phyloP scores from a whole-genome alignment of 2,113 vertebrate genomes.

The Pachypanchax playfairii region DNA sequence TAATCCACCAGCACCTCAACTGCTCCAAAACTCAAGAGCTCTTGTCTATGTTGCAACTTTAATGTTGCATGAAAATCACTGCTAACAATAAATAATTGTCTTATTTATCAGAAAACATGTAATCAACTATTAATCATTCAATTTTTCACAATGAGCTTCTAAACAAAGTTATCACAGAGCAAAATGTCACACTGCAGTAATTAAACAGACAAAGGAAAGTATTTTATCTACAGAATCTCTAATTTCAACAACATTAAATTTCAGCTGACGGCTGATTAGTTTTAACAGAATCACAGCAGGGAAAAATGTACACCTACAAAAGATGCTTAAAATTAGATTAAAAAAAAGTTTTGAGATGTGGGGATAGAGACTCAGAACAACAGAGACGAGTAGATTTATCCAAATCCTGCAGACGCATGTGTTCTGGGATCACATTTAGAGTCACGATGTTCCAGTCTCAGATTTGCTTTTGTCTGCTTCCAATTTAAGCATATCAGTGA shows the following conservation, averaged over 20 bases:
- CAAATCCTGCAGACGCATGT: neutral
- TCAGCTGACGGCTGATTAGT: slow-evolving; percentile 29
- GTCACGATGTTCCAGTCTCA: slow-evolving; percentile 8
- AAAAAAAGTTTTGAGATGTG: slow-evolving; percentile 7
- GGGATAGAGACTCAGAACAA: neutral
- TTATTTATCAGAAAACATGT: too few relatives aligned
- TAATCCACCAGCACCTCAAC: slow-evolving; percentile 34
- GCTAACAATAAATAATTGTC: too few relatives aligned
- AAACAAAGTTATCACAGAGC: too few relatives aligned
- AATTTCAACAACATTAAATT: slow-evolving; percentile 8
- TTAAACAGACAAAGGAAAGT: slow-evolving; percentile 4
- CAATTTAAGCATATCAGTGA: neutral
- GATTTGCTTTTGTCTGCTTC: slow-evolving; percentile 23
- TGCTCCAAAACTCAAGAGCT: slow-evolving; percentile 20
- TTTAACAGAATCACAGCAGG: slow-evolving; percentile 1
- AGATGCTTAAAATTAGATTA: neutral
- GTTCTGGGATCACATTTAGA: neutral
- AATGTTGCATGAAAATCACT: too few relatives aligned
- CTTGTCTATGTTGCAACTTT: neutral
- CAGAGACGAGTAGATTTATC: slow-evolving; percentile 1
- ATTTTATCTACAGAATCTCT: neutral
- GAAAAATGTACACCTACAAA: slow-evolving; percentile 9
- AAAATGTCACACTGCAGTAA: neutral
- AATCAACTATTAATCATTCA: too few relatives aligned
- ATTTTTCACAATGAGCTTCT: too few relatives aligned